A percentile compares a stretch with the other conserved stretches of the same genome.
phyloP scores from a whole-genome alignment of 2,113 vertebrate species.

The Oncorhynchus gorbuscha region DNA sequence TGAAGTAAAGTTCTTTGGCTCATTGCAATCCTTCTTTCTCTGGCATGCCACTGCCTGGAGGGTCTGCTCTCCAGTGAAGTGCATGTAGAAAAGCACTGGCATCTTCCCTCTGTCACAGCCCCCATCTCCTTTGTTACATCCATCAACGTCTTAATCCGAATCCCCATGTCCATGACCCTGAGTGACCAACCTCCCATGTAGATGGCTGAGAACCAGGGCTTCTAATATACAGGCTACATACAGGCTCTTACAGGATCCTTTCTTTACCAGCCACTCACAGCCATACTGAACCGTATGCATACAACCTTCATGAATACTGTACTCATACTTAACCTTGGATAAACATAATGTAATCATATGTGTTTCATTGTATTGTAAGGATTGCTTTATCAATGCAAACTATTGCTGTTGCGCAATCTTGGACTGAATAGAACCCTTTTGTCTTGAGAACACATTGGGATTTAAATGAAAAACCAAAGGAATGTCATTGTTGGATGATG shows the following conservation, averaged over 20 bases:
- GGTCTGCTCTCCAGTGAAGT: conserved; percentile 53
- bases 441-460: conserved; percentile 22
- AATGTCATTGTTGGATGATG: conserved; percentile 51
- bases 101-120: conserved; percentile 55
- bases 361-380: not conserved
- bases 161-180: conserved; percentile 39
- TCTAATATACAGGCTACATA: conserved; percentile 34
- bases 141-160: conserved; percentile 52
- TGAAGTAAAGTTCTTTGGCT: conserved; percentile 72
- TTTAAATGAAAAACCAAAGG: conserved; percentile 43
- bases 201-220: conserved; percentile 45
- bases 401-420: conserved; percentile 1
- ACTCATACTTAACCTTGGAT: not conserved
- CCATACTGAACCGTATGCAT: not conserved
- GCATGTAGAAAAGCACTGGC: conserved; percentile 44
- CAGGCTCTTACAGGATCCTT: conserved; percentile 7
- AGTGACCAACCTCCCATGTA: conserved; percentile 39
- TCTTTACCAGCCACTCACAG: not conserved
- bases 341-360: not conserved
- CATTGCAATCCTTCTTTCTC: conserved; percentile 32
- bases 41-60: conserved; percentile 53
- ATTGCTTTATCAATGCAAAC: not conserved
- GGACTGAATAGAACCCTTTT: conserved; percentile 27
- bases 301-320: not conserved
- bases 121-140: conserved; percentile 49